Percentiles rank a stretch among this genome's conserved stretches.
Conservation (phyloP, 2,113 vertebrate species). For the Erythrolamprus reginae region DNA sequence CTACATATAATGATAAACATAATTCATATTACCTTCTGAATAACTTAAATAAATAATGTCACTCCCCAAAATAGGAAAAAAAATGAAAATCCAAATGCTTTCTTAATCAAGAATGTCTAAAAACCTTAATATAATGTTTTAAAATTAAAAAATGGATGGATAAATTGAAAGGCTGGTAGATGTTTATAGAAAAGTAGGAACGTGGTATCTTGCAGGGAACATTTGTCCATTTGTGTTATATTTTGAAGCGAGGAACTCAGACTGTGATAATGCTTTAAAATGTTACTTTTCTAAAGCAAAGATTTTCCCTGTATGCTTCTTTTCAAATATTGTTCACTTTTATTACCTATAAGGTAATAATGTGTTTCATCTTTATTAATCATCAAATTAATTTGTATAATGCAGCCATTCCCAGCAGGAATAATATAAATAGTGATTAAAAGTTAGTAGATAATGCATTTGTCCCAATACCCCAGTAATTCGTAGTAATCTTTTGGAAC, state of each 20-base stretch:
- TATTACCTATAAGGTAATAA: neutral
- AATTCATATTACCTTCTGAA: neutral
- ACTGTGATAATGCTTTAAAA: neutral
- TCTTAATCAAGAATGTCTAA: neutral
- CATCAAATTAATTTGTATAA: neutral
- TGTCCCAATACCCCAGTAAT: neutral
- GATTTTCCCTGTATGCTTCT: neutral
- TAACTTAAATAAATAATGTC: neutral
- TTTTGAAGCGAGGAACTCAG: neutral
- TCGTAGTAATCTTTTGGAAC: neutral
- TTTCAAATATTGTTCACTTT: neutral
- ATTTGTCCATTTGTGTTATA: neutral
- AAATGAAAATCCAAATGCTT: neutral
- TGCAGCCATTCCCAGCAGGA: neutral
- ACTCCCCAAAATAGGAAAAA: neutral
- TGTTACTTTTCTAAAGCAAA: neutral
- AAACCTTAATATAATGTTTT: neutral
- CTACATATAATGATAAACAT: neutral
- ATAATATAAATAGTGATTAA: neutral
- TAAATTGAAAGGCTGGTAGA: neutral
- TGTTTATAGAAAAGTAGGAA: neutral
- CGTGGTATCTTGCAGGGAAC: neutral
- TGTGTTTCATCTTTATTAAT: constrained; percentile 1
- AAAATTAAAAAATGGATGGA: neutral
- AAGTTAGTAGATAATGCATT: neutral